A percentile compares a stretch with the other conserved stretches of the same genome.
Conservation (phyloP, 2,113 vertebrate species). For the Tetraodon nigroviridis region DNA sequence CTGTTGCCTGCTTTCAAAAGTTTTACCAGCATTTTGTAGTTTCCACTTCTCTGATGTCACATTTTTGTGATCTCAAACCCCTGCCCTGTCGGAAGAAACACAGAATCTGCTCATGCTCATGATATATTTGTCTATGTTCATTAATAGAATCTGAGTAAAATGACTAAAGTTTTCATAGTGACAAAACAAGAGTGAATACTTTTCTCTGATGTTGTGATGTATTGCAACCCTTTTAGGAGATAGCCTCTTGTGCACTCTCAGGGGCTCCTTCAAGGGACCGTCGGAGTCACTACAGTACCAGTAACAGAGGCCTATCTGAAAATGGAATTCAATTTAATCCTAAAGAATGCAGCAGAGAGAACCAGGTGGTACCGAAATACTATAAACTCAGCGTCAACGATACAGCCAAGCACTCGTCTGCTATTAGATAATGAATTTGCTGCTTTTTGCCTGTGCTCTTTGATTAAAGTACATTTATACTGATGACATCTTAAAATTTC, state of each 20-base stretch:
- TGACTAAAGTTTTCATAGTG: background rate
- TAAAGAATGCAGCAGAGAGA: constrained; percentile 37
- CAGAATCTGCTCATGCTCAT: no score
- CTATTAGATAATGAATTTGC: background rate
- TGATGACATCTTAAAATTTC: background rate
- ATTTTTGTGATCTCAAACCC: background rate
- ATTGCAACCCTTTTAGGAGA: background rate
- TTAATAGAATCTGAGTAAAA: no score
- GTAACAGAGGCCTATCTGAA: constrained; percentile 32
- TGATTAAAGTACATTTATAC: background rate
- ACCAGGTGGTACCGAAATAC: constrained; percentile 40
- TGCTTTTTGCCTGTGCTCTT: background rate
- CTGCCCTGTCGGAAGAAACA: no score
- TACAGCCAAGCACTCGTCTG: constrained; percentile 22
- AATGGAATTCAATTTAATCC: constrained; percentile 52
- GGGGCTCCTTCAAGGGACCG: constrained; percentile 24
- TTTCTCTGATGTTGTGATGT: background rate
- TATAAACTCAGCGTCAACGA: constrained; percentile 21
- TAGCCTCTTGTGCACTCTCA: background rate
- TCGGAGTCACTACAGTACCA: constrained; percentile 16
- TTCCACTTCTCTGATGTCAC: background rate
- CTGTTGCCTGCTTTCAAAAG: background rate
- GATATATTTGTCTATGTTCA: no score
- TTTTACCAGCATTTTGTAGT: no score
- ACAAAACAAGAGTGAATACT: no score